Conservation (phyloP, 2,113 vertebrate species). For the Ellobius talpinus region DNA sequence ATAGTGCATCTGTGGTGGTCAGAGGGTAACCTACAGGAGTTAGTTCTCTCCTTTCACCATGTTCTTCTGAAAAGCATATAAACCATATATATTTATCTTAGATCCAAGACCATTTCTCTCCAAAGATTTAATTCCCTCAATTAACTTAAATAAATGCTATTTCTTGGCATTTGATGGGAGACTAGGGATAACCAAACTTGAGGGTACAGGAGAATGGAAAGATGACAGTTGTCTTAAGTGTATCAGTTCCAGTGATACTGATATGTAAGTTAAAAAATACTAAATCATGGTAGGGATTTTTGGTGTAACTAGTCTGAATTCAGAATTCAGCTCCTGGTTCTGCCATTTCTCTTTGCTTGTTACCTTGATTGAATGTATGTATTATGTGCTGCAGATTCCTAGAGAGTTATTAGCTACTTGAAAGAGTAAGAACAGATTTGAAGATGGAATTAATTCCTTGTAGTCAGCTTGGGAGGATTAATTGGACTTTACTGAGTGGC, state of each 20-base stretch:
- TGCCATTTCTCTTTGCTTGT: constrained; percentile 19
- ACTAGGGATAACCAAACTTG: not conserved
- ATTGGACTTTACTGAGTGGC: not conserved
- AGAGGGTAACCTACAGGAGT: not conserved
- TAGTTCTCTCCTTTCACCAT: not conserved
- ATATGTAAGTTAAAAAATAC: not conserved
- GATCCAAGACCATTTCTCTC: not conserved
- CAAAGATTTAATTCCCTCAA: not conserved
- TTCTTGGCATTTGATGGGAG: not conserved
- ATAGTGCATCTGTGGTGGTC: not conserved
- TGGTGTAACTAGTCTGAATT: not conserved
- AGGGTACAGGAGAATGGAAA: not conserved
- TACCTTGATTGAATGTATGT: not conserved
- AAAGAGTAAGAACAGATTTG: not conserved
- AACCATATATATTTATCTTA: not conserved
- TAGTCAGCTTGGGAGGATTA: not conserved
- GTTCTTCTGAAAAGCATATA: not conserved
- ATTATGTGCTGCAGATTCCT: not conserved
- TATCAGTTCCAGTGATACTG: not conserved
- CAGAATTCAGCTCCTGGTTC: not conserved
- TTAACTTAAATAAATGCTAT: not conserved
- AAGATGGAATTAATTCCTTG: not conserved
- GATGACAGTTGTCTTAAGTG: constrained; percentile 1
- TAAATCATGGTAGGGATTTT: not conserved
- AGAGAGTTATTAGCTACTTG: not conserved